phyloP scores from a whole-genome alignment of 2,113 vertebrate species.

The Chlorocebus sabaeus region DNA sequence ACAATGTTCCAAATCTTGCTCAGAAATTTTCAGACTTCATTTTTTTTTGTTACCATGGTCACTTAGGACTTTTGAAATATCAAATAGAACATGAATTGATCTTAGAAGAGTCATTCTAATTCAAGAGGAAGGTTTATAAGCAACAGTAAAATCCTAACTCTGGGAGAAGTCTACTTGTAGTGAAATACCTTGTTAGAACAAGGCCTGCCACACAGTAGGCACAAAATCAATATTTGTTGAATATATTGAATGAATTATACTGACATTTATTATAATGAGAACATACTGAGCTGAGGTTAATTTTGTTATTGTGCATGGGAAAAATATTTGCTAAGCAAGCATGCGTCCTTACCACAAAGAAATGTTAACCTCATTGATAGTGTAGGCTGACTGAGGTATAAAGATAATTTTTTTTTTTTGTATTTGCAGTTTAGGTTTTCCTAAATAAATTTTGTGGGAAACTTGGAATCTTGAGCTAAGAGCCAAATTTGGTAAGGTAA shows the following conservation, averaged over 20 bases:
- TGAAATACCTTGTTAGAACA: conserved; percentile 6
- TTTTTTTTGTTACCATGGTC: background rate
- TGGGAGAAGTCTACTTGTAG: background rate
- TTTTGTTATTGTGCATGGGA: background rate
- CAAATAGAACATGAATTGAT: conserved; percentile 2
- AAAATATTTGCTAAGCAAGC: conserved; percentile 23
- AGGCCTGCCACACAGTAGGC: background rate
- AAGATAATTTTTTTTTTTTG: conserved; percentile 11
- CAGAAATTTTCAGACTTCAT: background rate
- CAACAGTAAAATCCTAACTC: background rate
- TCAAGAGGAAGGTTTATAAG: background rate
- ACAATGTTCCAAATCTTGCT: conserved; percentile 40
- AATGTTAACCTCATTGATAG: background rate
- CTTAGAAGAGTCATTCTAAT: conserved; percentile 4
- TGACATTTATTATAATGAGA: conserved; percentile 20
- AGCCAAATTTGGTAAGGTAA: background rate
- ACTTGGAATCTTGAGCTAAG: background rate
- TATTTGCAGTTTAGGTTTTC: background rate
- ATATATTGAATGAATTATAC: background rate
- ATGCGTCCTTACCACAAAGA: conserved; percentile 25
- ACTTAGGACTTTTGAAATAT: conserved; percentile 9
- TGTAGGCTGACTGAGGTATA: background rate
- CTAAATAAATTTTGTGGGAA: conserved; percentile 12
- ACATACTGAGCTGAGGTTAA: background rate
- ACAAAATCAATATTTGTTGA: background rate